Base-by-base conservation (phyloP, 2,888 invertebrate species). In the Pilophorus perplexus region DNA sequence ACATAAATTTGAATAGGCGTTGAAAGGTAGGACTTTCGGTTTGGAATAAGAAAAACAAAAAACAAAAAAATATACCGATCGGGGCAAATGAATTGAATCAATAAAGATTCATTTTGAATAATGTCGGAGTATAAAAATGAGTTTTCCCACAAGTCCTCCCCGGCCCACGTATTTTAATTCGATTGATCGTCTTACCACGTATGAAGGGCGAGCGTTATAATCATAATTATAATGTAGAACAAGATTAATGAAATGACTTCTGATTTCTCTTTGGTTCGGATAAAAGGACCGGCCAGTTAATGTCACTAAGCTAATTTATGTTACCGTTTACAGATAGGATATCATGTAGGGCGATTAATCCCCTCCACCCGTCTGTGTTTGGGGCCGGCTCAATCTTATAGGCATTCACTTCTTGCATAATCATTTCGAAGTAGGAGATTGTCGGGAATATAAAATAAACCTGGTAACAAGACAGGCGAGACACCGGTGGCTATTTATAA, bases 1-100 rank as follows among this genome's bases (percentile, higher is more conserved):
- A 42, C 59, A 59, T 59, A 59, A 59, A 59, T 59, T 40, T 42
- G 40, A 42, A 59, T 59, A 59, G 59, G 59, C 59, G 59, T 59
- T 59, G 59, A 59, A 59, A 59, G 59, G 59, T 14, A 23, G 42
- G 42, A 59, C 25, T 25, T 23, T 14, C 10, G 27, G 18, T 59
- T 59, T 10, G 4, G 33, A 42, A 42, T 6, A 5, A 42, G 8
- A 37, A 54, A 54, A 14, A 14, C 33, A 33, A 52, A n/a, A 16
- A 28, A 59, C 25, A 59, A 59, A 40, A 59, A 22, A n/a, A 8
- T 25, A 18, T 42, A 3, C 10, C 16, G 23, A 40, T 59, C 42
- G 42, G 20, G 42, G 27, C 42, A 25, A 59, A 59, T 42, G 59
- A 42, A 59, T 59, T 59, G 59, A 59, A 25, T 59, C 59, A 59